Percentiles rank a stretch among this genome's conserved stretches.
Evolutionary conservation across 2,113 vertebrate genomes (phyloP).

Genomic region (Malurus cyaneus): DNA sequence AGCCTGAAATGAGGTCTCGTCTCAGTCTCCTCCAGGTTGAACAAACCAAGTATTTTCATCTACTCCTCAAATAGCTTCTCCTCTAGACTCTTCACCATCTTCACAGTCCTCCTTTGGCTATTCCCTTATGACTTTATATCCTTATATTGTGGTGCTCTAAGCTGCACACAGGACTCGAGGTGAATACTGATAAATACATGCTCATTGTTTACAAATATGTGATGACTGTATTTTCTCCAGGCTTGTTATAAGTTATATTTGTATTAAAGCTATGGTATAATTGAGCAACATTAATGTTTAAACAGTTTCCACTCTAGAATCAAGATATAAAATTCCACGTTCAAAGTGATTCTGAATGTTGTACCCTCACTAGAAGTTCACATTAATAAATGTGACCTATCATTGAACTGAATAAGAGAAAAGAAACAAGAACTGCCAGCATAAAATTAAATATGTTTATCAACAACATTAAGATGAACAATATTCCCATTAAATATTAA

Average conservation of each 20-base stretch:
- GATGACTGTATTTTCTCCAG: not conserved
- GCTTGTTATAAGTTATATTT: not conserved
- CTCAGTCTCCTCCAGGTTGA: not conserved
- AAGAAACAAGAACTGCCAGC: not conserved
- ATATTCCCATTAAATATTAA: not conserved
- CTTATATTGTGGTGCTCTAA: not conserved
- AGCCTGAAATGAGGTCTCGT: accelerated
- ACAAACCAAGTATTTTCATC: not conserved
- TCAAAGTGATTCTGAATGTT: not conserved
- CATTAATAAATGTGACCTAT: not conserved
- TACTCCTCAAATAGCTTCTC: not conserved
- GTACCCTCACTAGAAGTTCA: not conserved
- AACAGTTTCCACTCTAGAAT: not conserved
- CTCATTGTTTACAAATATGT: accelerated
- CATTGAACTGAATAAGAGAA: not conserved
- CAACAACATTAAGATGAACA: not conserved
- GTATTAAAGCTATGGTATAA: not conserved
- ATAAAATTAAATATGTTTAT: not conserved
- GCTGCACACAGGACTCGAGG: not conserved
- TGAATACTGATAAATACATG: not conserved
- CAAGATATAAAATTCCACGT: not conserved
- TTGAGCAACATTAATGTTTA: not conserved
- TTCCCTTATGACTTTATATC: not conserved
- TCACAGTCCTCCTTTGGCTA: not conserved
- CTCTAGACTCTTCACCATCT: no score